Base-by-base conservation (phyloP, 1,140 invertebrate species). In the Drosophila teissieri region DNA sequence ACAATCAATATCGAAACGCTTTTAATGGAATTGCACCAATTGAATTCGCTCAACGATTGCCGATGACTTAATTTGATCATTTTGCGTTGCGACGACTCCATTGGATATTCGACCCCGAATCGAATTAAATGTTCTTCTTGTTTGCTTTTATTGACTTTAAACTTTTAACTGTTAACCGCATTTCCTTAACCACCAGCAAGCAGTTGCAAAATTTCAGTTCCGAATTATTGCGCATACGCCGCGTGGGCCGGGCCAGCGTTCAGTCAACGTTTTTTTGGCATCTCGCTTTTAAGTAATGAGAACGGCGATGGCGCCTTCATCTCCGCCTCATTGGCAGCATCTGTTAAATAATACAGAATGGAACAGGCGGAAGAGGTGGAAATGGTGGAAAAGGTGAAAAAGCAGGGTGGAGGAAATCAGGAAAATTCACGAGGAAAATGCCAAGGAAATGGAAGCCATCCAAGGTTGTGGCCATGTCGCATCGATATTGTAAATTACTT, bases 401-500 rank as follows among this genome's bases (percentile, higher is more conserved):
- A 57, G 3, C 5, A n/a, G 17, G 11, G 11, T 19, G 19, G 19
- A 19, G 17, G 12, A 17, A 31, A 10, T 8, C 5, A 11, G n/a
- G 14, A 5, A 31, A 60, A 11, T 10, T 22, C 37, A 10, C 17
- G 37, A 11, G 22, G 31, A 3, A 52, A 52, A 52, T 36, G 39
- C 14, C 49, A 7, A 49, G 68, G 68, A 72, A 70, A 70, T 72
- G 64, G 51, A 70, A 69, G 67, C 37, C 60, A 51, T 49, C 44
- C 67, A 69, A 70, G 67, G 67, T 52, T 69, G 68, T 12, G 67
- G 42, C 52, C 65, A 34, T 70, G 52, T 72, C 52, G 61, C 64
- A 68, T 68, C 64, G 64, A 67, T 70, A 69, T 70, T 70, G 64
- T 69, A 70, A 70, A 70, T 70, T 70, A 56, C 67, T 69, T 69